Base-by-base conservation (phyloP, 2,113 vertebrate species). In the Corydoras sp. region DNA sequence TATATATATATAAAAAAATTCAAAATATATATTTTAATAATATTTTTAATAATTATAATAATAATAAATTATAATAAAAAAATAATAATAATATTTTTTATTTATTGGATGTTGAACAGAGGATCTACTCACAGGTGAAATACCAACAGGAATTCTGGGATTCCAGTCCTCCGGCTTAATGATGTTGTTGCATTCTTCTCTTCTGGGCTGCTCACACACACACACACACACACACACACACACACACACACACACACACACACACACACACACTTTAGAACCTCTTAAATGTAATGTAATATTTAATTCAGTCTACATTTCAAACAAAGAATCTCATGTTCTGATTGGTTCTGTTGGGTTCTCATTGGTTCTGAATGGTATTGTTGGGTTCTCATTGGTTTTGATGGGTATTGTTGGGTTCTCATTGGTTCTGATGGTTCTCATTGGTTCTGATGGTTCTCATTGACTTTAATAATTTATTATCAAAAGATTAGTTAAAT, bases 61-160 rank as follows among this genome's bases (percentile, higher is more conserved):
- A 14, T 24, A 24, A 14, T 2, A 8, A 53, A 8, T 43, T 2
- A 5, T 43, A 43, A 43, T 0, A 43, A 43, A 43, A 24, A 24
- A 5, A 43, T 43, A 43, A 14, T 53, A 4, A 53, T 53, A 12
- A 10, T 43, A 2, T 43, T 35, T 35, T 43, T 43, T 2, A 43
- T 43, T 43, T 5, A 43, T 5, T 43, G 35, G 4, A 43, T 43
- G 4, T 4, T 65, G 18, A 67, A 15, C 2, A 6, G 12, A 65
- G 50, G 58, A 9, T 0, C 5, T 82, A 82, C 90, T 91, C 82
- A 91, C 89, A 80, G 89, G 88, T 72, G 89, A 90, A 76, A 90
- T 89, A 80, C 90, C 88, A 75, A 91, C 89, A 1, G 89, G 90
- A 83, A 90, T 91, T 72, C 90, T 76, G 69, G 90, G 89, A 78